Conservation (phyloP, 2,888 invertebrate genomes). For the Carabus problematicus region DNA sequence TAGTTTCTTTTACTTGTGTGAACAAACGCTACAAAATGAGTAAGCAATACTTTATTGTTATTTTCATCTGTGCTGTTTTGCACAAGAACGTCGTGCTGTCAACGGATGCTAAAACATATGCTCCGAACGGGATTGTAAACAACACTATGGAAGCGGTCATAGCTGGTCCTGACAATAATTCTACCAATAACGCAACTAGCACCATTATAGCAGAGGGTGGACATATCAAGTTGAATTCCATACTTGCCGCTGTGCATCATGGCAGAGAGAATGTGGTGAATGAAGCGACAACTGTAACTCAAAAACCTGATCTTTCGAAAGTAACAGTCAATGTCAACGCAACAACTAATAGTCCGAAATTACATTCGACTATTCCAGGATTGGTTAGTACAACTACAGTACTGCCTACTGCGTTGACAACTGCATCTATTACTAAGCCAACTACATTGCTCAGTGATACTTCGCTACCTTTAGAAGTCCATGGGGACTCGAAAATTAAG, state of each 20-base stretch:
- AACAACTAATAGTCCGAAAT: neutral
- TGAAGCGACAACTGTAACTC: neutral
- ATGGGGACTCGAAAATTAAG: conserved; percentile 46
- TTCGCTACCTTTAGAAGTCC: conserved; percentile 1
- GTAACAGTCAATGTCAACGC: neutral
- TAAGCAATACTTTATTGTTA: conserved; percentile 33
- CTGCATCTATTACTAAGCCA: neutral
- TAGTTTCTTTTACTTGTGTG: conserved; percentile 32
- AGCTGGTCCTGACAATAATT: conserved; percentile 5
- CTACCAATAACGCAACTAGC: conserved; percentile 5
- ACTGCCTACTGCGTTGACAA: neutral
- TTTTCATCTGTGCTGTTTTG: conserved; percentile 12
- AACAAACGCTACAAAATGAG: conserved; percentile 18
- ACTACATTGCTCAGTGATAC: conserved; percentile 21
- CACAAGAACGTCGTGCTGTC: conserved; percentile 12
- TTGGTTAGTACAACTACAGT: neutral
- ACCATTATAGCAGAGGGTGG: conserved; percentile 29
- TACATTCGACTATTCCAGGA: neutral
- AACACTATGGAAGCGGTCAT: neutral
- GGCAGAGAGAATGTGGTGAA: conserved; percentile 17
- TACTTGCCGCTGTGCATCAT: conserved; percentile 7
- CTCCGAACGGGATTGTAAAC: conserved; percentile 10
- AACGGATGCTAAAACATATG: conserved; percentile 19
- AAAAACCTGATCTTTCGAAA: conserved; percentile 1
- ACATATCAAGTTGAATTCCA: neutral